phyloP scores from a whole-genome alignment of 2,113 vertebrate genomes.

The Hoplias malabaricus region DNA sequence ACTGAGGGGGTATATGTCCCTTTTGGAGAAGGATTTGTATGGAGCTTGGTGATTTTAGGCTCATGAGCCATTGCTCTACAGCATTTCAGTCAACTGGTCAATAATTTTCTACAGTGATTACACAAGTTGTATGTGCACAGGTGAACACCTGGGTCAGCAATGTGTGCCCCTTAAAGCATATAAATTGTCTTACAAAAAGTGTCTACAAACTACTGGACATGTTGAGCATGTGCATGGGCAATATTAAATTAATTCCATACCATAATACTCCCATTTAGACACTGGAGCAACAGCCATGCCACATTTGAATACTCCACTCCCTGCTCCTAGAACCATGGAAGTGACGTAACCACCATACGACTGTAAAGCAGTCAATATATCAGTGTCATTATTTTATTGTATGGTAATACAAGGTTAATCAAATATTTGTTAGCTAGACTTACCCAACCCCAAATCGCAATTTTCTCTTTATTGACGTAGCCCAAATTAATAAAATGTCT shows the following conservation, averaged over 20 bases:
- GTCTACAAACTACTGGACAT: background rate
- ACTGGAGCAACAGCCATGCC: conserved; percentile 96
- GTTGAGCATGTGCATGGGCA: background rate
- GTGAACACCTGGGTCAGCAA: too few relatives aligned
- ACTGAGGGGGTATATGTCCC: too few relatives aligned
- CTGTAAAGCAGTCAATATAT: conserved; percentile 68
- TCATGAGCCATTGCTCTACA: too few relatives aligned
- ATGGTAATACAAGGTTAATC: background rate
- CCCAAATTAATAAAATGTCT: conserved; percentile 86
- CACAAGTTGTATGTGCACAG: too few relatives aligned
- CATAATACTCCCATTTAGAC: conserved; percentile 94
- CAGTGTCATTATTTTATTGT: background rate
- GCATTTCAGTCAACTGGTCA: too few relatives aligned
- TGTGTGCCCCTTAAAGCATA: too few relatives aligned
- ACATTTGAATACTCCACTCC: conserved; percentile 91
- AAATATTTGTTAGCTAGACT: conserved; percentile 58
- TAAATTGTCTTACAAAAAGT: too few relatives aligned
- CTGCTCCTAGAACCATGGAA: conserved; percentile 93
- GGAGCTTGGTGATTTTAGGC: too few relatives aligned
- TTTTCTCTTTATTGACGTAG: conserved; percentile 82
- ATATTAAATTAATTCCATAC: conserved; percentile 71
- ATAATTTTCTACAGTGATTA: too few relatives aligned
- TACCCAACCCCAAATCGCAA: conserved; percentile 99
- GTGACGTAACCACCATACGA: conserved; percentile 97
- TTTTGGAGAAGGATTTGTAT: too few relatives aligned